phyloP scores from a whole-genome alignment of 2,888 invertebrate genomes.

The Conops quadrifasciatus region DNA sequence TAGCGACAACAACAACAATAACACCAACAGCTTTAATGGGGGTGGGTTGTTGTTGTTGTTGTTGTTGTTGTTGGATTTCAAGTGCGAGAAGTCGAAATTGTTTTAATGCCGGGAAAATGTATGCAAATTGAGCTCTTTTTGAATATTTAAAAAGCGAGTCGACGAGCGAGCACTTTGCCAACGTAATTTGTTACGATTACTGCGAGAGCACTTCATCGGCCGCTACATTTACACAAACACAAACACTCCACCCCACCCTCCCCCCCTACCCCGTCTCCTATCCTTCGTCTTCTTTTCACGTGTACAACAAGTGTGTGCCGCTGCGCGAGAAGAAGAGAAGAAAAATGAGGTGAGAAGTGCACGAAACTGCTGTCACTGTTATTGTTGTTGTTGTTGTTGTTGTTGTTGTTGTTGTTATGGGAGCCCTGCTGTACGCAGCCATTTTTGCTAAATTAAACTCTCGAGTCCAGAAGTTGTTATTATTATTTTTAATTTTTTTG shows the following conservation, averaged over 20 bases:
- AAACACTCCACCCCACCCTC: neutral
- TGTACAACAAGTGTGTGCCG: slow-evolving; percentile 10
- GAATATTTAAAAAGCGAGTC: slow-evolving; percentile 65
- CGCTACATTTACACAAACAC: slow-evolving; percentile 11
- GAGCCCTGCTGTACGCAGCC: neutral
- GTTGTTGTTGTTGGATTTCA: neutral
- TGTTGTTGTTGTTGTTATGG: slow-evolving; percentile 28
- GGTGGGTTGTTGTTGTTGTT: slow-evolving; percentile 14
- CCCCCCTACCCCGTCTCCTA: neutral
- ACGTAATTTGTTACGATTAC: slow-evolving; percentile 57
- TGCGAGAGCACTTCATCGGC: neutral
- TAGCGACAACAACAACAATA: too few relatives aligned
- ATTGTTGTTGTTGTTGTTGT: slow-evolving; percentile 31
- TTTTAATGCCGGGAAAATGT: slow-evolving; percentile 65
- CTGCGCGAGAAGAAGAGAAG: neutral
- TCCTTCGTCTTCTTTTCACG: neutral
- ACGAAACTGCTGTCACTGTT: slow-evolving; percentile 21
- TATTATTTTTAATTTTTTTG: neutral
- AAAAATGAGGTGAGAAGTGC: too few relatives aligned
- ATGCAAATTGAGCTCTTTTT: slow-evolving; percentile 65
- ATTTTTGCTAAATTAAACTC: slow-evolving; percentile 28
- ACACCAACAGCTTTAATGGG: neutral
- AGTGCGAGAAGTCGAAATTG: slow-evolving; percentile 61
- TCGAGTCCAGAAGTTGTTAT: slow-evolving; percentile 4
- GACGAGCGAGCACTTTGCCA: slow-evolving; percentile 64